Evolutionary conservation across 2,888 invertebrate genomes (phyloP).

Genomic region (Quadroppia sp.): DNA sequence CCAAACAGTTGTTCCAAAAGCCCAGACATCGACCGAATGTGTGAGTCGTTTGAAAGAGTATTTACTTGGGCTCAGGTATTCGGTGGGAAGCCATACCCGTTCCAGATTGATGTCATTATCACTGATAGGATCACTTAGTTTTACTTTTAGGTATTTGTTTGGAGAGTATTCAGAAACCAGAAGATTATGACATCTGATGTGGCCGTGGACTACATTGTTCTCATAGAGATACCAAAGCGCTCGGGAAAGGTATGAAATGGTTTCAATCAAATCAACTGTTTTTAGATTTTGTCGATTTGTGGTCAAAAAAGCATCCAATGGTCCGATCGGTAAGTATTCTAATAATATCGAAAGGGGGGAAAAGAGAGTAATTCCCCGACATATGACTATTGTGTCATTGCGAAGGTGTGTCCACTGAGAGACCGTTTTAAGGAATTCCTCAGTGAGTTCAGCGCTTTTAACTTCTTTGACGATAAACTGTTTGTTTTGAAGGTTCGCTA

Average conservation of each 20-base stretch:
- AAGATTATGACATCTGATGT: conserved; percentile 74
- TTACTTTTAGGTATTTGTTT: conserved; percentile 64
- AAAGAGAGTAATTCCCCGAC: conserved; percentile 66
- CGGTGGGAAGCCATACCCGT: conserved; percentile 72
- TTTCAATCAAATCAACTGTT: conserved; percentile 70
- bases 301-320: conserved; percentile 65
- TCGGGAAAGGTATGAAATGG: conserved; percentile 72
- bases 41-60: conserved; percentile 54
- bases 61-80: conserved; percentile 56
- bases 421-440: conserved; percentile 28
- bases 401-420: conserved; percentile 40
- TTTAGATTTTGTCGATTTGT: conserved; percentile 52
- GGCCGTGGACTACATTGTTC: conserved; percentile 64
- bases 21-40: conserved; percentile 76
- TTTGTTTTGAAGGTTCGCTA: conserved; percentile 24
- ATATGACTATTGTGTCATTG: conserved; percentile 44
- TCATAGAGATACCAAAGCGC: conserved; percentile 74
- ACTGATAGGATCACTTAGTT: conserved; percentile 77
- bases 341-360: conserved; percentile 74
- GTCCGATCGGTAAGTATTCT: conserved; percentile 73
- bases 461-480: conserved; percentile 42
- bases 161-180: conserved; percentile 70
- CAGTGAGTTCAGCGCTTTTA: not conserved
- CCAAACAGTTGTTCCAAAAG: conserved; percentile 86
- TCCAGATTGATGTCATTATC: conserved; percentile 58